Evolutionary conservation across 2,113 vertebrate genomes (phyloP).

Genomic region (Felis chaus): DNA sequence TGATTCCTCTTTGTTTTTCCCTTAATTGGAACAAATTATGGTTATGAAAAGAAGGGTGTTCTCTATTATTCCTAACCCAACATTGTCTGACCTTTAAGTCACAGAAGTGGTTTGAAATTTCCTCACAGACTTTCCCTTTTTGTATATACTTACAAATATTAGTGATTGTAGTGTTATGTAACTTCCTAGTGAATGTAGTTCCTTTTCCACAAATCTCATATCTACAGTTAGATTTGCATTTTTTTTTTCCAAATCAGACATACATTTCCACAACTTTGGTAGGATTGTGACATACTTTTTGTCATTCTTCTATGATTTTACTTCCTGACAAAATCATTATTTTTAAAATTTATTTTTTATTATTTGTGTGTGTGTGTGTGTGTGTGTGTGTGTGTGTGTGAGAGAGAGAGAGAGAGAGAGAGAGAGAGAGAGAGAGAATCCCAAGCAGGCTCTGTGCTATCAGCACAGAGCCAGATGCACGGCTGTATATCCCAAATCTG

Average conservation of each 20-base stretch:
- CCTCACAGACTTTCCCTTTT: background rate
- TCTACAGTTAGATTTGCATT: background rate
- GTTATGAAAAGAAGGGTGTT: background rate
- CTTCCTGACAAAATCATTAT: background rate
- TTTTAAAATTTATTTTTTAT: background rate
- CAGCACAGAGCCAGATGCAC: no score
- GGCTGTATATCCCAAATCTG: no score
- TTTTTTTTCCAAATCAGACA: background rate
- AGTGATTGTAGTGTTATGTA: background rate
- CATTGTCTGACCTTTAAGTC: background rate
- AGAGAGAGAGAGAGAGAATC: no score
- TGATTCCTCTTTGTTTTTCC: background rate
- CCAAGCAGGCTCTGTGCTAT: no score
- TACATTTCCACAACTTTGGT: background rate
- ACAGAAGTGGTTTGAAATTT: background rate
- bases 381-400: no score
- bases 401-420: no score
- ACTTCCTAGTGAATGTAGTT: background rate
- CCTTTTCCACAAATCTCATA: background rate
- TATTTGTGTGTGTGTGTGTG: no score
- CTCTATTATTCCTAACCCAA: background rate
- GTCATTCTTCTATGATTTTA: slow-evolving; percentile 27
- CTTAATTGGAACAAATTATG: background rate
- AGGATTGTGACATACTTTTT: background rate
- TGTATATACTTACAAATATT: background rate